Evolutionary conservation across 2,797 vertebrate genomes (phyloP).

Genomic region (Crypturellus tataupa): DNA sequence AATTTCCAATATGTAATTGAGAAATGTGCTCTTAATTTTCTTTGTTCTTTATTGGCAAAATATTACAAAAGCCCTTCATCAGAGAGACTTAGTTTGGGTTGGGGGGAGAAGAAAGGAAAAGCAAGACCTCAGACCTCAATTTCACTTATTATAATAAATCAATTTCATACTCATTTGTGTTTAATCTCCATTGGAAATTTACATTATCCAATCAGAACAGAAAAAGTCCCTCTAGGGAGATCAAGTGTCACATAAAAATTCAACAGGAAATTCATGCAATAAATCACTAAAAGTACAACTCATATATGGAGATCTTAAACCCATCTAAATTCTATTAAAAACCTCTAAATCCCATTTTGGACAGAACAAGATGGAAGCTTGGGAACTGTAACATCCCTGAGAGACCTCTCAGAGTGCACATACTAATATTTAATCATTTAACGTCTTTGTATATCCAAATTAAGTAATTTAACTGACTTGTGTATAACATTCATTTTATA

Average conservation of each 20-base stretch:
- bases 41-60: conserved; percentile 69
- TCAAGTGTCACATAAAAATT: conserved; percentile 84
- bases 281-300: conserved; percentile 77
- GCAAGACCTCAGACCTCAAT: conserved; percentile 76
- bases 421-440: conserved; percentile 78
- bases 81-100: conserved; percentile 44
- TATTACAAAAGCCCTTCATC: conserved; percentile 51
- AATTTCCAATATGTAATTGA: conserved; percentile 42
- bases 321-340: conserved; percentile 83
- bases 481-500: conserved; percentile 56
- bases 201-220: conserved; percentile 81
- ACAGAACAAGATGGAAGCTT: conserved; percentile 72
- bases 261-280: conserved; percentile 82
- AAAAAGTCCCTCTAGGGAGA: conserved; percentile 75
- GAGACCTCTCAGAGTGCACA: conserved; percentile 64
- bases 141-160: conserved; percentile 82
- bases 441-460: conserved; percentile 71
- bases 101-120: conserved; percentile 63
- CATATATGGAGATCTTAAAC: conserved; percentile 79
- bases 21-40: conserved; percentile 62
- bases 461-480: conserved; percentile 62
- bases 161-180: conserved; percentile 82
- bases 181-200: conserved; percentile 83
- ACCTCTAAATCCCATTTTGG: conserved; percentile 79
- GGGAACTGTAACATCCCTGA: conserved; percentile 65